Conservation (phyloP, 2,888 invertebrate species). For the Lasioglossum zephyrum region DNA sequence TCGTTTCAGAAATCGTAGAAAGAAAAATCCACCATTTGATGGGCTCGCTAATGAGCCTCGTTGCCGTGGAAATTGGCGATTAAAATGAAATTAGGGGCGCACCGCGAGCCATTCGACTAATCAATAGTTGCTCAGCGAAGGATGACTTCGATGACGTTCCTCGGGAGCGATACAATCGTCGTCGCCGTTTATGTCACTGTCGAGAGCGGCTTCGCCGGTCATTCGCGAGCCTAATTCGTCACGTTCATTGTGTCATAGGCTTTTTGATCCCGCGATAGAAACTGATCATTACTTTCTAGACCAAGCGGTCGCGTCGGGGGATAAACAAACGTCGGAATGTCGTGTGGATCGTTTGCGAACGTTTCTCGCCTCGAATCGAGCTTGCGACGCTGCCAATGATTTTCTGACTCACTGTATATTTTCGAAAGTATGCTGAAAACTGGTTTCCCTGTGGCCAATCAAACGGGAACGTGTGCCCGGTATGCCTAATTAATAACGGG, state of each 20-base stretch:
- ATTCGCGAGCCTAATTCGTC: neutral
- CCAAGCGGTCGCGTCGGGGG: neutral
- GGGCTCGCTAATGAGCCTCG: too few relatives aligned
- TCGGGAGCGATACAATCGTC: neutral
- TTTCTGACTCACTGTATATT: slow-evolving; percentile 16
- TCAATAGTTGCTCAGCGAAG: too few relatives aligned
- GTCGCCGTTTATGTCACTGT: neutral
- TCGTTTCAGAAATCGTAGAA: too few relatives aligned
- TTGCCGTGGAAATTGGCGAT: too few relatives aligned
- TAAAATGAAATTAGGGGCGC: too few relatives aligned
- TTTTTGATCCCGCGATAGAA: neutral
- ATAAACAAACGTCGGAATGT: neutral
- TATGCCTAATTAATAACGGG: neutral
- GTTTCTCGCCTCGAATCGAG: neutral
- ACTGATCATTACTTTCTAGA: neutral
- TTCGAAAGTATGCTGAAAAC: slow-evolving; percentile 18
- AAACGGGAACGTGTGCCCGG: neutral
- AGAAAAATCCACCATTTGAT: too few relatives aligned
- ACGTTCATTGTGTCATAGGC: neutral
- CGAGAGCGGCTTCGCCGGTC: neutral
- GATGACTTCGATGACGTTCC: too few relatives aligned
- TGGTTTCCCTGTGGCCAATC: neutral
- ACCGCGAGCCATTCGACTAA: too few relatives aligned
- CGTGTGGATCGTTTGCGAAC: neutral
- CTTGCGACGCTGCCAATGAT: slow-evolving; percentile 1